Evolutionary conservation across 2,113 vertebrate genomes (phyloP), one percentile per base, ranked within the genome.

Genomic region (Cyanoramphus novaezelandiae): DNA sequence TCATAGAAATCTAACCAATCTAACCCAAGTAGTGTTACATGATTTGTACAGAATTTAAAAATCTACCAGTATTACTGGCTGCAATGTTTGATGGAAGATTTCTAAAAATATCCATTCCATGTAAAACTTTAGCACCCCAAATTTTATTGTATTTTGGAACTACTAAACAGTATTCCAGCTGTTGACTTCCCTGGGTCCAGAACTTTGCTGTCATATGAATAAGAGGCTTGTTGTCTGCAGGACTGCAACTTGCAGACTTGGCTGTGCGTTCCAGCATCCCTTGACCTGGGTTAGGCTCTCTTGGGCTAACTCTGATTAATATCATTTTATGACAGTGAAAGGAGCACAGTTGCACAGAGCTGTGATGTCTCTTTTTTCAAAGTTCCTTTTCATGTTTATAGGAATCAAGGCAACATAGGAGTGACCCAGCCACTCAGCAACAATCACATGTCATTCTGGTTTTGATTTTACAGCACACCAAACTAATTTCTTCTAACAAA

Each of bases 401-500:
- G 85, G 87, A 93, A 95, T 90, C 68, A 71, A 92, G 83, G 84
- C 82, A 93, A 74, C 85, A 44, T 89, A 95, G 52, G 75, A 94
- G 65, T 88, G 90, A 88, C 93, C 91, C 90, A 96, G 88, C 33
- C 74, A 78, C 82, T 93, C 80, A 24, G 83, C 84, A 93, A 49
- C 25, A 63, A 92, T 95, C 84, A 39, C 70, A 85, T 63, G 47
- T 69, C 87, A 67, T 97, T 96, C 91, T 96, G 93, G 78, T 93
- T 97, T 95, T 93, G 91, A 96, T 97, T 96, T 97, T 82, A 52
- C 74, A 93, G 52, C 94, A 94, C 82, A 86, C 93, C 79, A 85
- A 96, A 91, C 70, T 86, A 97, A 97, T 96, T 93, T 95, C 85
- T 97, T 90, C 95, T 95, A 91, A 96, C 95, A 96, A 95, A 96